These are phyloP conservation scores for Lepetodrilus schrolli DNA, from an alignment of 2,888 invertebrate genomes.

Conservation along the genomic window DNA sequence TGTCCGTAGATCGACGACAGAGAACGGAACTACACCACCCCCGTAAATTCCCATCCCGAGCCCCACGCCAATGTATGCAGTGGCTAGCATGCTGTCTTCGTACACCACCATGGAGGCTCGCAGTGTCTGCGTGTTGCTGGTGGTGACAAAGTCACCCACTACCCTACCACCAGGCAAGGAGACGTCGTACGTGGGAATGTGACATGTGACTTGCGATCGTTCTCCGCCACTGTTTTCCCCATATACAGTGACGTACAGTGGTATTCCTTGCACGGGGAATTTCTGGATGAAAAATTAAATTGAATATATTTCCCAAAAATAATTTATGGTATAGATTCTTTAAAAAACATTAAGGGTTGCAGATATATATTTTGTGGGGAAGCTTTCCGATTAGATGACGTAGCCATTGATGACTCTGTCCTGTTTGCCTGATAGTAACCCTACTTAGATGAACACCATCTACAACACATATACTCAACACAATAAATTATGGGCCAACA, in stretches of 20 bases:
- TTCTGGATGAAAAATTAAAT: too few relatives aligned
- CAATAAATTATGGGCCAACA: too few relatives aligned
- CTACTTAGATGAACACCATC: too few relatives aligned
- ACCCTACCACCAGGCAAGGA: conserved; percentile 55
- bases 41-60: conserved; percentile 33
- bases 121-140: conserved; percentile 52
- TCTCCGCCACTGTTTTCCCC: conserved; percentile 56
- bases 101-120: conserved; percentile 48
- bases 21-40: conserved; percentile 17
- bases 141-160: conserved; percentile 45
- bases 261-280: too few relatives aligned
- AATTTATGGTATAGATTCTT: too few relatives aligned
- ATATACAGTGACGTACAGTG: conserved; percentile 52
- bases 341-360: too few relatives aligned
- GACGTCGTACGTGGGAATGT: conserved; percentile 53
- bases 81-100: conserved; percentile 48
- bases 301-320: too few relatives aligned
- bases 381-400: too few relatives aligned
- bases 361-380: too few relatives aligned
- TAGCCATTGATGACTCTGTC: too few relatives aligned
- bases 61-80: conserved; percentile 34
- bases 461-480: too few relatives aligned
- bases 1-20: conserved; percentile 18
- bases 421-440: too few relatives aligned
- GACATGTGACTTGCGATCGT: conserved; percentile 47